phyloP scores from a whole-genome alignment of 2,888 invertebrate species.

The Venustoraphidia nigricollis region DNA sequence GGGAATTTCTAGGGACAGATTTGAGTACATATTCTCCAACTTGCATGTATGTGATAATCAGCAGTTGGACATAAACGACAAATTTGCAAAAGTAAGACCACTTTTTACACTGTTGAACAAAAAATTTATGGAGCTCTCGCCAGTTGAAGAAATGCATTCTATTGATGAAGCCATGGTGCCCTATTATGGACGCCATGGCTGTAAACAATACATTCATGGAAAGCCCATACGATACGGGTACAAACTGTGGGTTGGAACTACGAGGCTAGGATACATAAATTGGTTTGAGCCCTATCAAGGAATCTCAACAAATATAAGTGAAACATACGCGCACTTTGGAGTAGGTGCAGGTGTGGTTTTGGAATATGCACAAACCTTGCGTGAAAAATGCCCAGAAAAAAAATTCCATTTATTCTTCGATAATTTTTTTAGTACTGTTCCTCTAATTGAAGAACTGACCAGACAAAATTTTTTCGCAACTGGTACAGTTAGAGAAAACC shows the following conservation, averaged over 20 bases:
- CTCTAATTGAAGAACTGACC: constrained; percentile 4
- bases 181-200: constrained; percentile 1
- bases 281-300: constrained; percentile 18
- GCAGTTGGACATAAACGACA: no score
- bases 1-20: no score
- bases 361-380: constrained; percentile 7
- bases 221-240: constrained; percentile 1
- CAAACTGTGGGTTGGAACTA: no score
- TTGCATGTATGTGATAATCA: no score
- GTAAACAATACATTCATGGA: constrained; percentile 1
- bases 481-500: constrained; percentile 7
- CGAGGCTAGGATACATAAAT: constrained; percentile 16
- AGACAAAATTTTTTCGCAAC: constrained; percentile 5
- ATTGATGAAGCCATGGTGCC: no score
- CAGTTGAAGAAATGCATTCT: no score
- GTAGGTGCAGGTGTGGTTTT: constrained; percentile 10
- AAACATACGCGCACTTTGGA: constrained; percentile 11
- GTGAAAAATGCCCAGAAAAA: not conserved
- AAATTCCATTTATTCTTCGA: constrained; percentile 8
- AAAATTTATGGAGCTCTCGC: no score
- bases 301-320: constrained; percentile 7
- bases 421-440: constrained; percentile 10
- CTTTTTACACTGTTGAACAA: no score
- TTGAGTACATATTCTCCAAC: no score
- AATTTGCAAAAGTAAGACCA: no score